phyloP scores from a whole-genome alignment of 1,140 invertebrate species.

The Carposina sasakii region DNA sequence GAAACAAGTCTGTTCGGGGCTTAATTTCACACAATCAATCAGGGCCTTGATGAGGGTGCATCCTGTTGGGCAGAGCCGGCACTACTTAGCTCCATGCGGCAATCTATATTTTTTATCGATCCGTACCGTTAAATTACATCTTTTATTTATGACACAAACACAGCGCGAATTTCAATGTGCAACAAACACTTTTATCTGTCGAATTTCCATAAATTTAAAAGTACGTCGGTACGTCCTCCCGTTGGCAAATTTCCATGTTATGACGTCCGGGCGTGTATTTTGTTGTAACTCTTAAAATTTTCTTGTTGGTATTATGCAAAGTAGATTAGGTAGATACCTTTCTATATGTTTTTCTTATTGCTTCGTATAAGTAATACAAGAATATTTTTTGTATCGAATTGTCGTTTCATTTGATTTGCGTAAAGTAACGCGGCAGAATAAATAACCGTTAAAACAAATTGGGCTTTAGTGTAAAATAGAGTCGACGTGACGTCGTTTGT shows the following conservation, averaged over 20 bases:
- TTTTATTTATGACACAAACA: too few relatives aligned
- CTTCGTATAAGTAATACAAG: conserved; percentile 5
- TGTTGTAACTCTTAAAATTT: conserved; percentile 24
- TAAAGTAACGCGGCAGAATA: too few relatives aligned
- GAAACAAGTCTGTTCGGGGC: too few relatives aligned
- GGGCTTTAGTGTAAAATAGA: too few relatives aligned
- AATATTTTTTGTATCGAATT: too few relatives aligned
- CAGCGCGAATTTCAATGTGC: conserved; percentile 15
- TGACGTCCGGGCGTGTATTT: conserved; percentile 31
- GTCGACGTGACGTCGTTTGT: too few relatives aligned
- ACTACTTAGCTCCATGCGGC: conserved; percentile 43
- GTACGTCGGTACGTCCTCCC: conserved; percentile 33
- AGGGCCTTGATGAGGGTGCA: conserved; percentile 49
- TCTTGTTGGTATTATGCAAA: conserved; percentile 21
- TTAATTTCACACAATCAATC: conserved; percentile 63
- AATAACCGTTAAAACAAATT: too few relatives aligned
- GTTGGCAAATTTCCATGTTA: conserved; percentile 55
- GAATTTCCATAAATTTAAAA: conserved; percentile 63
- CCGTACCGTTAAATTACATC: conserved; percentile 48
- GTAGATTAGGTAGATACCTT: too few relatives aligned
- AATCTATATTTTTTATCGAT: conserved; percentile 43
- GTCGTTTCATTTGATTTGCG: too few relatives aligned
- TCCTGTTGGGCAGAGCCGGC: conserved; percentile 34
- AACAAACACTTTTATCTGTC: conserved; percentile 40
- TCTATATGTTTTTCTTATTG: conserved; percentile 14